Base-by-base conservation (phyloP, 2,888 invertebrate genomes). In the Eustalomyia histrio region DNA sequence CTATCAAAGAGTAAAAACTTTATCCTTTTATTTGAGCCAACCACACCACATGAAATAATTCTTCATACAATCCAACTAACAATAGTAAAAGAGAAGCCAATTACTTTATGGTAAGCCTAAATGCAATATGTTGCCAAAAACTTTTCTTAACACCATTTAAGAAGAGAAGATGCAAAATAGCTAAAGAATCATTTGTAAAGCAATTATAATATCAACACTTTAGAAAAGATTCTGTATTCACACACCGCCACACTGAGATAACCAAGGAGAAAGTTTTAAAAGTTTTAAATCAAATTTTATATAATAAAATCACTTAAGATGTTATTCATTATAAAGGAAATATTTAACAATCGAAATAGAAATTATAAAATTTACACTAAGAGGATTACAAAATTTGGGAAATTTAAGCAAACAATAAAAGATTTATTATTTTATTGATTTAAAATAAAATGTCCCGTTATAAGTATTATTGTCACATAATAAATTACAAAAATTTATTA, bases 61-160 rank as follows among this genome's bases (percentile, higher is more conserved):
- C 1, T 50, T 12, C 50, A 14, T 14, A 35, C 21, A 29, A 57
- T 18, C 14, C 39, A 43, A 63, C 16, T 12, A 76, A 53, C 24
- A 79, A 57, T 29, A 67, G 17, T 52, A 17, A 39, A 47, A 39
- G 17, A 52, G 67, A 65, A 78, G 61, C 74, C 74, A 81, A 81
- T 78, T 81, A 67, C 73, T 81, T 71, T 72, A 53, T 50, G 55
- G 81, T 78, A 78, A 81, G 81, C 78, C 81, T 75, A 74, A 69
- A 53, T 74, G 81, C 83, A 83, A 83, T 81, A 83, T 84, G 83
- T 82, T 84, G 81, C 81, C 81, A 68, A 82, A 80, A 82, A 81
- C 69, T 84, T 84, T 83, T 71, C 17, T 29, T 67, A 78, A 73
- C 83, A 81, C 76, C 72, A 83, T 83, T 81, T 81, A 60, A 79